A percentile compares a stretch with the other conserved stretches of the same genome.
phyloP scores from a whole-genome alignment of 2,797 vertebrate species.

The Thaleichthys pacificus region DNA sequence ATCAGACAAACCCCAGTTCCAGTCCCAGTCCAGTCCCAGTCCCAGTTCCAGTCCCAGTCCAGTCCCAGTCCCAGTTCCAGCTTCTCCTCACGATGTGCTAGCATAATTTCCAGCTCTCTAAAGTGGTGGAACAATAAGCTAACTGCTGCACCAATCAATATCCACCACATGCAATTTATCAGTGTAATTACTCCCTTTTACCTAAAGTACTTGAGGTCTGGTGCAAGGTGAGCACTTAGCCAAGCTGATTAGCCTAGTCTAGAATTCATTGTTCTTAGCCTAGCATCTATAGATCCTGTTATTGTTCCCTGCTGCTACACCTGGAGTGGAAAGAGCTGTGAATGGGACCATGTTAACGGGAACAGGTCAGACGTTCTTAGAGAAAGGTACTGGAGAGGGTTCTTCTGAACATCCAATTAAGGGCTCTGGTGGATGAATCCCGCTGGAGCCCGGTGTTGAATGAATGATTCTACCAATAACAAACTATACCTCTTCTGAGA shows the following conservation, averaged over 20 bases:
- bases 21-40: neutral
- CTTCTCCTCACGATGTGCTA: neutral
- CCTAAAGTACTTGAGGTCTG: slow-evolving; percentile 47
- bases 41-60: no score
- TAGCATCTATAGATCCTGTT: no score
- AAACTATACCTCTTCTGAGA: neutral
- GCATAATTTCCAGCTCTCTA: neutral
- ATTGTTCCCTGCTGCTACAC: no score
- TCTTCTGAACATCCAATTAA: neutral
- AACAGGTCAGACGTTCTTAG: neutral
- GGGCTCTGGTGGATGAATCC: neutral
- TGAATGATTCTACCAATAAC: neutral
- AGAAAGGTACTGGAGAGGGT: neutral
- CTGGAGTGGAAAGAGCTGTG: no score
- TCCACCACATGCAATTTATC: slow-evolving; percentile 57
- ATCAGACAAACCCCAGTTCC: neutral
- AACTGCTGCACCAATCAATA: slow-evolving; percentile 48
- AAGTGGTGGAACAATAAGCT: slow-evolving; percentile 22
- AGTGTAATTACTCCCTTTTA: slow-evolving; percentile 56
- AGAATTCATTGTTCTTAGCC: no score
- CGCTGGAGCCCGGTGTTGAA: neutral
- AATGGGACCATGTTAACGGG: no score
- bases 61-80: no score
- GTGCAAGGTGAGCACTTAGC: slow-evolving; percentile 10
- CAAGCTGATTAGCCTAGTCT: slow-evolving; percentile 7